Evolutionary conservation across 2,888 invertebrate species (phyloP).

Genomic region (Asteroscopus sphinx): DNA sequence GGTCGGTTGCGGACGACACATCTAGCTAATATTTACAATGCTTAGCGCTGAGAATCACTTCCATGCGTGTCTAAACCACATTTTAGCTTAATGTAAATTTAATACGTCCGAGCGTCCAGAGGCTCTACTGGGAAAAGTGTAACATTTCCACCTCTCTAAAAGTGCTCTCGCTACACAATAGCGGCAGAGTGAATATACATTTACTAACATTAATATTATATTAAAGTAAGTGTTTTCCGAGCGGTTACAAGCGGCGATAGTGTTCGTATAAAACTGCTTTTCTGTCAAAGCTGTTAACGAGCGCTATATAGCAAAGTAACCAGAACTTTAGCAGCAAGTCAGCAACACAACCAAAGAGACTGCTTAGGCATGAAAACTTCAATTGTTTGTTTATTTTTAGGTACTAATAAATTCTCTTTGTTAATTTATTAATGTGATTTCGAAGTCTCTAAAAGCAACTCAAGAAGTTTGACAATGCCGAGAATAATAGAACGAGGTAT

Average conservation of each 20-base stretch:
- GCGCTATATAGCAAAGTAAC: slow-evolving; percentile 45
- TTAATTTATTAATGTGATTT: slow-evolving; percentile 1
- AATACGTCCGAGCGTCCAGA: slow-evolving; percentile 48
- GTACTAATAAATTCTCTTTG: slow-evolving; percentile 1
- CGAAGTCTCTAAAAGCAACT: slow-evolving; percentile 12
- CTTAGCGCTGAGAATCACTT: slow-evolving; percentile 65
- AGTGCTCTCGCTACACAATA: slow-evolving; percentile 6
- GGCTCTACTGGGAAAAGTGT: slow-evolving; percentile 42
- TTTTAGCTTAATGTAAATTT: slow-evolving; percentile 65
- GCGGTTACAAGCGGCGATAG: slow-evolving; percentile 8
- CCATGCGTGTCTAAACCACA: slow-evolving; percentile 64
- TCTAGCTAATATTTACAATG: slow-evolving; percentile 69
- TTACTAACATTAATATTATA: slow-evolving; percentile 30
- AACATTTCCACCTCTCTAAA: slow-evolving; percentile 23
- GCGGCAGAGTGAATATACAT: slow-evolving; percentile 20
- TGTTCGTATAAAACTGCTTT: slow-evolving; percentile 25
- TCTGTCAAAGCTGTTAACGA: slow-evolving; percentile 46
- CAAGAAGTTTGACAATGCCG: slow-evolving; percentile 3
- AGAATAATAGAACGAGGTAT: slow-evolving; percentile 15
- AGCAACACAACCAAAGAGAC: slow-evolving; percentile 27
- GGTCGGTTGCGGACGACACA: slow-evolving; percentile 55
- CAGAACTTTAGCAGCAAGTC: slow-evolving; percentile 35
- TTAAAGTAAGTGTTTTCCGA: slow-evolving; percentile 14
- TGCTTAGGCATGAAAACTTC: slow-evolving; percentile 3
- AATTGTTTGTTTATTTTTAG: slow-evolving; percentile 15